Conservation (phyloP, 2,797 vertebrate species). For the Enteromius anoplus region DNA sequence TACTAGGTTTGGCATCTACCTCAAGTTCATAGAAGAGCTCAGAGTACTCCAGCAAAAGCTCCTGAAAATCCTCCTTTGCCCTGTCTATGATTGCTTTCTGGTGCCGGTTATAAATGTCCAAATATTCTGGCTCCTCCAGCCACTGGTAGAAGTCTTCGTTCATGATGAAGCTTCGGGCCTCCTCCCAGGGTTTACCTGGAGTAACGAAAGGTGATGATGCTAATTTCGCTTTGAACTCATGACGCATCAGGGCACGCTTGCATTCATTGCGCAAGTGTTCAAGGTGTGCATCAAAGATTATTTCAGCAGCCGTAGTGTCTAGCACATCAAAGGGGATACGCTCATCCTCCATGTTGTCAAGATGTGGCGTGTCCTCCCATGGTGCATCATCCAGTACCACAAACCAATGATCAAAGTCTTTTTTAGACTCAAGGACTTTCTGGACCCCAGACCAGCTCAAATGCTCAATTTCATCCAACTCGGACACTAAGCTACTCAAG, state of each 20-base stretch:
- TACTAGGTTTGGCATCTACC: slow-evolving; percentile 88
- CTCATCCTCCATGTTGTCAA: slow-evolving; percentile 80
- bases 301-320: slow-evolving; percentile 78
- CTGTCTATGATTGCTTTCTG: slow-evolving; percentile 86
- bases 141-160: slow-evolving; percentile 87
- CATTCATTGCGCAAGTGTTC: slow-evolving; percentile 82
- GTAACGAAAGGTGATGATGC: slow-evolving; percentile 84
- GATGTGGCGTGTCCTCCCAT: slow-evolving; percentile 82
- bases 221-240: slow-evolving; percentile 83
- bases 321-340: slow-evolving; percentile 85
- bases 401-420: slow-evolving; percentile 84
- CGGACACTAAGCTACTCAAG: slow-evolving; percentile 80
- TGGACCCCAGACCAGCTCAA: slow-evolving; percentile 78
- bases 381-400: slow-evolving; percentile 85
- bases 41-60: slow-evolving; percentile 85
- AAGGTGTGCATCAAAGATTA: slow-evolving; percentile 79
- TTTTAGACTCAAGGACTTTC: slow-evolving; percentile 82
- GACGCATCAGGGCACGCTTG: slow-evolving; percentile 80
- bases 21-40: slow-evolving; percentile 89
- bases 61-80: slow-evolving; percentile 89
- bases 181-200: slow-evolving; percentile 88
- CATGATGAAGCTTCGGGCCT: slow-evolving; percentile 89
- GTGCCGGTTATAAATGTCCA: slow-evolving; percentile 86
- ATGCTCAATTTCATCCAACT: slow-evolving; percentile 83
- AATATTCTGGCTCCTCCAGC: slow-evolving; percentile 83